phyloP scores from a whole-genome alignment of 2,113 vertebrate genomes.

The Pterocles gutturalis region DNA sequence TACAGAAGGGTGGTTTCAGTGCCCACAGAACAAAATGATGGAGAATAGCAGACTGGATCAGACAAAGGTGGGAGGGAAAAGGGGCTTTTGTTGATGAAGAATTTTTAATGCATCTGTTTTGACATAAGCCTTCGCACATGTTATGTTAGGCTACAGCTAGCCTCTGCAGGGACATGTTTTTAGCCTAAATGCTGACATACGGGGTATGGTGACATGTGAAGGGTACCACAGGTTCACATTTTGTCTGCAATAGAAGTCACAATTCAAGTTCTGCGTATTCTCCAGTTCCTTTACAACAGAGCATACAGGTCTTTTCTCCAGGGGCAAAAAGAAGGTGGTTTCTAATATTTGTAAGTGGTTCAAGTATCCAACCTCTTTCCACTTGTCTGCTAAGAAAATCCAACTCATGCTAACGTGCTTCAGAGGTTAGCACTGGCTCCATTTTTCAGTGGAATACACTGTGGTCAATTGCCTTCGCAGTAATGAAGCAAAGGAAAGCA shows the following conservation, averaged over 20 bases:
- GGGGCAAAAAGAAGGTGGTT: background rate
- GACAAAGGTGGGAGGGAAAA: background rate
- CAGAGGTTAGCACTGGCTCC: background rate
- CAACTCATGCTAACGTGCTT: background rate
- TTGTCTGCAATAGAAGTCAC: background rate
- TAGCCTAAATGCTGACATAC: background rate
- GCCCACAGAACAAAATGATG: background rate
- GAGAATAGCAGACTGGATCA: background rate
- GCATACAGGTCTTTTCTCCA: background rate
- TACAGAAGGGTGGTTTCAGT: background rate
- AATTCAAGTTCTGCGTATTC: background rate
- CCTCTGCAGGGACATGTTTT: background rate
- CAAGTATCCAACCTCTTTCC: background rate
- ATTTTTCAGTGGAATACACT: background rate
- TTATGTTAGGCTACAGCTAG: background rate
- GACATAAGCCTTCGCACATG: background rate
- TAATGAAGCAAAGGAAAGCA: background rate
- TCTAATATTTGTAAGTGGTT: background rate
- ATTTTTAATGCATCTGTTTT: background rate
- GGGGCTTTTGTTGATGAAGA: background rate
- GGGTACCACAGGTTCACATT: background rate
- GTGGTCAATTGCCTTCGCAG: rapidly evolving
- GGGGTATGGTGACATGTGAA: background rate
- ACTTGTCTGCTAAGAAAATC: background rate
- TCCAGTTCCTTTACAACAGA: background rate